Base-by-base conservation (phyloP, 2,888 invertebrate species). In the Drosophila robusta region DNA sequence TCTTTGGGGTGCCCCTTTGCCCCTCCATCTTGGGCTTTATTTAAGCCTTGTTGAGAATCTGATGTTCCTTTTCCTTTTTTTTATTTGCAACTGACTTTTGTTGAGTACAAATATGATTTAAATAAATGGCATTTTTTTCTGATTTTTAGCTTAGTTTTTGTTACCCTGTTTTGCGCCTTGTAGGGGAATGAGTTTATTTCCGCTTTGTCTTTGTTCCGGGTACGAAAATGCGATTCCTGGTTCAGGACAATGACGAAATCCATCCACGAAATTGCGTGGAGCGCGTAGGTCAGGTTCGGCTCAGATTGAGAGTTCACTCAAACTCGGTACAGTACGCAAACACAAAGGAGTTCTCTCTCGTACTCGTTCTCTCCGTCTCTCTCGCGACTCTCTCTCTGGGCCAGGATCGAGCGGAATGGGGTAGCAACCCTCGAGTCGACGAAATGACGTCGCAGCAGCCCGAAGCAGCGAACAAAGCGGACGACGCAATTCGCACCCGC, bases 281-380 rank as follows among this genome's bases (percentile, higher is more conserved):
- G 16, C 46, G 18, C 54, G 55, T 70, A 70, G 70, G 70, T 70
- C 70, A 70, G 70, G 70, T 70, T 63, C 62, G 32, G 45, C 52
- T 70, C 63, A 57, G 16, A 24, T 8, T 12, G 14, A 38, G 12
- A 41, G 14, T 36, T 36, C 67, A 57, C 67, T 67, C 67, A 68
- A 26, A 24, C 26, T 44, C 45, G 45, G 62, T 62, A 66, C 65
- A 66, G 65, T 55, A 42, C 42, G 46, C 49, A 39, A 11, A 18
- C 11, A 61, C 65, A 62, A 61, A 49, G 64, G 32, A 58, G 32
- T 4, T 36, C 4, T 26, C 39, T 11, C 9, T 8, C 2, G 34
- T n/a, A 1, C 32, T 6, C 3, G 7, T 24, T 24, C 39, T 44
- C n/a, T 9, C 22, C n/a, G 46, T 8, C 22, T 26, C 4, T 38